Evolutionary conservation across 2,797 vertebrate species (phyloP).

Genomic region (Tarsius wallacei): DNA sequence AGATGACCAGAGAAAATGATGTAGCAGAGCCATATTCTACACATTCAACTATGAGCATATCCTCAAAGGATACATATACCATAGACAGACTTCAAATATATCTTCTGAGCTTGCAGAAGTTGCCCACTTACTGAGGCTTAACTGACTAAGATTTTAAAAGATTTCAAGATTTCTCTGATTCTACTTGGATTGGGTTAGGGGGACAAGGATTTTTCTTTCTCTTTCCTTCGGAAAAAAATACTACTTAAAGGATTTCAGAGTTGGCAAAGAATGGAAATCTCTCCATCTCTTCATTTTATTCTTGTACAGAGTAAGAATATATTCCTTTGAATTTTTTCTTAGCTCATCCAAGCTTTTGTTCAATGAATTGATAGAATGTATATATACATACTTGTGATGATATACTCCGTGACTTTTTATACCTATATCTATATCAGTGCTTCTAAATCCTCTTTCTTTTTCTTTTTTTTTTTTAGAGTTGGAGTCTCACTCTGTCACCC

Average conservation of each 20-base stretch:
- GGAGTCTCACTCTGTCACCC: too few species aligned
- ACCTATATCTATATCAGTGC: not conserved
- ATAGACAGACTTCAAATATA: not conserved
- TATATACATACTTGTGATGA: not conserved
- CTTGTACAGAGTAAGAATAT: not conserved
- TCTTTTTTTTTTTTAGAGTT: too few species aligned
- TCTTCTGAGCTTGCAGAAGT: not conserved
- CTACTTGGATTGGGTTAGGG: not conserved
- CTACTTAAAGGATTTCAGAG: not conserved
- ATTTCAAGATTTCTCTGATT: not conserved
- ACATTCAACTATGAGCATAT: not conserved
- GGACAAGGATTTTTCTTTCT: not conserved
- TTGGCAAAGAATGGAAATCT: not conserved
- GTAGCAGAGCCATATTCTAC: not conserved
- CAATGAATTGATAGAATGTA: not conserved
- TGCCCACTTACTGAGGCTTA: not conserved
- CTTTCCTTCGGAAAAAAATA: not conserved
- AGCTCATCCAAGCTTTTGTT: not conserved
- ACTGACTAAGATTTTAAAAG: not conserved
- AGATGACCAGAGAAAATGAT: not conserved
- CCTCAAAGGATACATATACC: not conserved
- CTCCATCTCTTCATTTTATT: not conserved
- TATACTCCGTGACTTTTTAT: not conserved
- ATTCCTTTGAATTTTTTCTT: constrained; percentile 10
- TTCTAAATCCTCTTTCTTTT: not conserved